These are phyloP conservation scores for Tethea ocularis DNA, from an alignment of 2,888 invertebrate species.

Conservation along the genomic window DNA sequence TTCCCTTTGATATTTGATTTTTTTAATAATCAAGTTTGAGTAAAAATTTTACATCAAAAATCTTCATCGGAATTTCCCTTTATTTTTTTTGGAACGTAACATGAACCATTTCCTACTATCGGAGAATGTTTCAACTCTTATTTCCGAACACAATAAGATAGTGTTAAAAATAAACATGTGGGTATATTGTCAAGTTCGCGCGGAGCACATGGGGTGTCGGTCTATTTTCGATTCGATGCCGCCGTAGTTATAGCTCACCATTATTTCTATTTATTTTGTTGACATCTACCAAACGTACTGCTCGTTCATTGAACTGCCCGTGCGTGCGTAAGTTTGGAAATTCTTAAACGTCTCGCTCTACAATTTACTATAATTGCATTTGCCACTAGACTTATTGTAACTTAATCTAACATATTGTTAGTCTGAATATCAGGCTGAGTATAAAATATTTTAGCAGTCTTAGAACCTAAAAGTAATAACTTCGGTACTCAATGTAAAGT, in stretches of 20 bases:
- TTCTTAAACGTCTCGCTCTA: slow-evolving; percentile 18
- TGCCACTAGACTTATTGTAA: background rate
- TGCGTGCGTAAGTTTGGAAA: slow-evolving; percentile 25
- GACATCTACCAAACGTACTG: slow-evolving; percentile 52
- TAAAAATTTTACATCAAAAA: slow-evolving; percentile 6
- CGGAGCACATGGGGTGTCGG: slow-evolving; percentile 62
- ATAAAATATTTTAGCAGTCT: too few relatives aligned
- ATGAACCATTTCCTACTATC: slow-evolving; percentile 18
- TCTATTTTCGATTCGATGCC: slow-evolving; percentile 65
- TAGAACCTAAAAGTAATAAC: slow-evolving; percentile 1
- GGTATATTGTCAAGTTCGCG: slow-evolving; percentile 80
- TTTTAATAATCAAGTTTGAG: background rate
- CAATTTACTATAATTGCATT: background rate
- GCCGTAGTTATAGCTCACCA: slow-evolving; percentile 54
- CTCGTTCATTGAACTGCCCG: slow-evolving; percentile 29
- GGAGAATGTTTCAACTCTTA: slow-evolving; percentile 29
- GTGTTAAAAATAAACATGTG: slow-evolving; percentile 73
- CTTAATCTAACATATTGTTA: background rate
- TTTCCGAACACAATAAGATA: slow-evolving; percentile 74
- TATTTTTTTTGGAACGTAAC: background rate
- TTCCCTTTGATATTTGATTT: background rate
- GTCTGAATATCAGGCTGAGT: background rate
- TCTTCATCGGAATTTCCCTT: background rate
- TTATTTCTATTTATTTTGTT: slow-evolving; percentile 73
- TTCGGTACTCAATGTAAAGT: background rate